A percentile compares a stretch with the other conserved stretches of the same genome.
These are phyloP conservation scores for Mesoligia furuncula DNA, from an alignment of 2,888 invertebrate species.

Conservation along the genomic window DNA sequence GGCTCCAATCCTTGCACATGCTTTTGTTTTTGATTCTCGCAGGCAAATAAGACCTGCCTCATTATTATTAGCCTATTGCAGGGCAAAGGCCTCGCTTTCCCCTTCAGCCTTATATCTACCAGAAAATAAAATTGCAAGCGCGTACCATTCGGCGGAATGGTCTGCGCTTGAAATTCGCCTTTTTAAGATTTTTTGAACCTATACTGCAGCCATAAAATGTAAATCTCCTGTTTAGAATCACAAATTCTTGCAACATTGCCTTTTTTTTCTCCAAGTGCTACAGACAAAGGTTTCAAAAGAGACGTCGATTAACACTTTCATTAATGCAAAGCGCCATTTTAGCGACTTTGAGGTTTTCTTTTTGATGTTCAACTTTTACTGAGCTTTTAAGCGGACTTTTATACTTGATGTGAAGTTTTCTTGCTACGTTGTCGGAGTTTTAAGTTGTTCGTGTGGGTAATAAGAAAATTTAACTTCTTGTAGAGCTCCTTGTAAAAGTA, in stretches of 20 bases:
- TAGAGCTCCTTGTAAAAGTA: background rate
- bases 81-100: no score
- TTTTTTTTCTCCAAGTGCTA: background rate
- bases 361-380: conserved; percentile 11
- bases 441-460: conserved; percentile 14
- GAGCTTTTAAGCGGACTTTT: conserved; percentile 23
- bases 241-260: conserved; percentile 16
- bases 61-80: background rate
- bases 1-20: background rate
- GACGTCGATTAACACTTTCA: conserved; percentile 1
- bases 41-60: background rate
- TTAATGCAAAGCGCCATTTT: conserved; percentile 5
- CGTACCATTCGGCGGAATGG: no score
- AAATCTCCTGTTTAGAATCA: conserved; percentile 20
- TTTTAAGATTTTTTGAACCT: background rate
- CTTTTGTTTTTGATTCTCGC: background rate
- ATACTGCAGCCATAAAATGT: conserved; percentile 7
- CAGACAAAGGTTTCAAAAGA: conserved; percentile 6
- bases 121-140: background rate
- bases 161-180: no score
- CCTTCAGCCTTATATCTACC: background rate
- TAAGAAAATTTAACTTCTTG: background rate
- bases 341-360: conserved; percentile 5
- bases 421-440: conserved; percentile 10
- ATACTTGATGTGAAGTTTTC: conserved; percentile 21